phyloP scores from a whole-genome alignment of 2,113 vertebrate species.

The Acrocephalus kingi region DNA sequence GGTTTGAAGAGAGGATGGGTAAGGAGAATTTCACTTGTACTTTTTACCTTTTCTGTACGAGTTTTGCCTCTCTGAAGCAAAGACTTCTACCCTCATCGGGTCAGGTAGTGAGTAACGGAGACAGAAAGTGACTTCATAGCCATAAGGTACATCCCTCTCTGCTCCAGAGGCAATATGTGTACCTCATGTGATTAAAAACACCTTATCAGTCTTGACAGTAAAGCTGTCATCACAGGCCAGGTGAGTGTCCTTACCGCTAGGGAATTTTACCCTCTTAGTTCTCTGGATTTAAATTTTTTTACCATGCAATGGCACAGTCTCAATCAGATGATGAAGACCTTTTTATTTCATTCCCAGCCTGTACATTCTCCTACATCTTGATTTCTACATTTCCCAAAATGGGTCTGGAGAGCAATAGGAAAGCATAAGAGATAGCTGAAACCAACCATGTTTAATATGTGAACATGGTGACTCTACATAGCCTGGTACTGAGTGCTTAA shows the following conservation, averaged over 20 bases:
- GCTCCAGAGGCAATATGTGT: background rate
- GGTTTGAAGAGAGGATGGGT: background rate
- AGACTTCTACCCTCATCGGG: background rate
- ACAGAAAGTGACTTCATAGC: conserved; percentile 10
- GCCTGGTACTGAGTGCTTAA: background rate
- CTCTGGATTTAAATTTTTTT: background rate
- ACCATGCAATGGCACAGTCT: background rate
- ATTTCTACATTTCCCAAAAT: background rate
- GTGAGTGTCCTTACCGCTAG: background rate
- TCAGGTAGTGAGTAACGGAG: background rate
- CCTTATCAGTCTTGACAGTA: conserved; percentile 18
- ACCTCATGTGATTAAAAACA: background rate
- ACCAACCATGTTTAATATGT: background rate
- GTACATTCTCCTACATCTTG: background rate
- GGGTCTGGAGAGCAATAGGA: background rate
- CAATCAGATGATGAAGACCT: background rate
- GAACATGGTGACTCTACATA: background rate
- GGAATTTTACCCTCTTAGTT: background rate
- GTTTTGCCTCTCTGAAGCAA: background rate
- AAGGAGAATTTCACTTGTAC: background rate
- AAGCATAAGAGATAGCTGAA: background rate
- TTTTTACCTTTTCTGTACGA: background rate
- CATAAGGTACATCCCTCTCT: background rate
- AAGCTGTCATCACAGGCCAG: background rate
- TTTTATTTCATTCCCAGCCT: background rate